Percentiles rank a stretch among this genome's conserved stretches.
phyloP scores from a whole-genome alignment of 1,140 invertebrate genomes.

The Camponotus vicinus region DNA sequence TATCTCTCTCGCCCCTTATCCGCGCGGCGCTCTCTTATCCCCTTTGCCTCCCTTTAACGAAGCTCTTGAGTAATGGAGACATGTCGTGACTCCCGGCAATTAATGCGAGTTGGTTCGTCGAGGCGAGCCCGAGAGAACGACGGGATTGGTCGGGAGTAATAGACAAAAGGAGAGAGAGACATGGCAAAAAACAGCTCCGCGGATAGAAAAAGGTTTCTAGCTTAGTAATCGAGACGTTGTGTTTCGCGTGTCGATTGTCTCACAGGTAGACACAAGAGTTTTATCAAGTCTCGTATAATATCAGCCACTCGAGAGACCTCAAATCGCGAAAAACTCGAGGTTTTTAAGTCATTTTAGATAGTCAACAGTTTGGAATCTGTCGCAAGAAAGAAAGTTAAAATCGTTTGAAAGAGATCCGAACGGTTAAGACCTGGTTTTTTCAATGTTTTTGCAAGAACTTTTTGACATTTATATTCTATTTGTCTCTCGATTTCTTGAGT shows the following conservation, averaged over 20 bases:
- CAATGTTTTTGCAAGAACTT: not conserved
- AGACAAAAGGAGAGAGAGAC: constrained; percentile 39
- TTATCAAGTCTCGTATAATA: constrained; percentile 3
- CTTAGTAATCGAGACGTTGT: constrained; percentile 56
- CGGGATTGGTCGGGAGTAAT: constrained; percentile 48
- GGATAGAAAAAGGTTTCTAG: constrained; percentile 20
- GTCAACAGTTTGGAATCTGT: not conserved
- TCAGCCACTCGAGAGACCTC: not conserved
- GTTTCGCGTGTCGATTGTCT: constrained; percentile 46
- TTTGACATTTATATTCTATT: not conserved
- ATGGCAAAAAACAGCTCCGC: constrained; percentile 5
- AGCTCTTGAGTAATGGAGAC: constrained; percentile 77
- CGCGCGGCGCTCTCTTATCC: constrained; percentile 45
- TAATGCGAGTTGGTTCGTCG: constrained; percentile 71
- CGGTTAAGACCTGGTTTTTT: not conserved
- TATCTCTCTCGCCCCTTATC: constrained; percentile 31
- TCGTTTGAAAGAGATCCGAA: not conserved
- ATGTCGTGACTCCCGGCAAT: constrained; percentile 75
- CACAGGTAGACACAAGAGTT: not conserved
- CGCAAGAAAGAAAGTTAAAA: not conserved
- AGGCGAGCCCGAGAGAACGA: constrained; percentile 36
- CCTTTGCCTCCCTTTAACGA: constrained; percentile 67
- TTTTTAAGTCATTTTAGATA: not conserved
- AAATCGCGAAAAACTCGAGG: not conserved
- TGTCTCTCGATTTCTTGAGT: not conserved